Base-by-base conservation (phyloP, 2,797 vertebrate species). In the Anomalospiza imberbis region DNA sequence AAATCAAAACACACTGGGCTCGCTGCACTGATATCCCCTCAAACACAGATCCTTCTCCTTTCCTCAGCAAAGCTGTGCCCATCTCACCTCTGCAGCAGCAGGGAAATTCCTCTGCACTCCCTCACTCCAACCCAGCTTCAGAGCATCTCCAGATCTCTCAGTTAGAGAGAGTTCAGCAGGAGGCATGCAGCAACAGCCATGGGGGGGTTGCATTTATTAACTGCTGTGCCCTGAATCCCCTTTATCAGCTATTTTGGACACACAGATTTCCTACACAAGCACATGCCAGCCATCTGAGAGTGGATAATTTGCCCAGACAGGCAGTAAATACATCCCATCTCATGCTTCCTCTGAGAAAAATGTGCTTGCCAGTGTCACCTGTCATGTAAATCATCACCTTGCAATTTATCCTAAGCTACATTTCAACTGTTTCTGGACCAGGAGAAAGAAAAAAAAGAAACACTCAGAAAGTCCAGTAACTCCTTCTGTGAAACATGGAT, bases 321-420 rank as follows among this genome's bases (percentile, higher is more conserved):
- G 94, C 94, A 90, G 89, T 96, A 94, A 96, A 96, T 94, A 90
- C 42, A 90, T 85, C 83, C 72, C 89, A 58, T 29, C 93, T 67
- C 38, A 10, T 87, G 55, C 88, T 47, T 92, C 63, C 50, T 90
- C 91, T 38, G 47, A 79, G 89, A 92, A 90, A 94, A 94, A 92
- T 63, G 84, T 85, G 80, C 77, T 94, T 94, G 47, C 74, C 42
- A 10, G 28, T 87, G 89, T 91, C 89, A 93, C 63, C 83, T 90
- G 93, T 80, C 94, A 90, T 51, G 73, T 94, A 95, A 96, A 96
- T 96, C 95, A 94, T 71, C 85, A 94, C 85, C 89, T 88, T 47
- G 63, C 67, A 76, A 89, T 95, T 93, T 86, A 91, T 94, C 65
- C 74, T 54, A 40, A 91, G 63, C 66, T 82, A 80, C 61, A n/a